These are phyloP conservation scores for Cephonodes hylas DNA, from an alignment of 2,888 invertebrate species.

Conservation along the genomic window DNA sequence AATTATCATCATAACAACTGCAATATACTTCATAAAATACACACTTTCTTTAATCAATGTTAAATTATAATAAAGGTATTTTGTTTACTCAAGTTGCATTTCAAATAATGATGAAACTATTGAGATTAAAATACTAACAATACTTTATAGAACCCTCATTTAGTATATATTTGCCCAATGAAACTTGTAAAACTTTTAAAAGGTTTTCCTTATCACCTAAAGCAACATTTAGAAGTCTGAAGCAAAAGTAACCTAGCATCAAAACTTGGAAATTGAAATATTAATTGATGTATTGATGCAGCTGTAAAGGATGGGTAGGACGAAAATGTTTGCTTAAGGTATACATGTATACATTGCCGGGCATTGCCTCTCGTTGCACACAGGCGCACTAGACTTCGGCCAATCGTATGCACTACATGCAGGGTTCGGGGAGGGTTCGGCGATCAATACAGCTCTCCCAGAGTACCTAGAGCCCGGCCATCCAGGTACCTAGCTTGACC, in stretches of 20 bases:
- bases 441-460: constrained; percentile 37
- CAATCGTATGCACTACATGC: constrained; percentile 7
- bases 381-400: constrained; percentile 17
- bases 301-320: background rate
- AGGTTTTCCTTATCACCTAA: background rate
- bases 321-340: background rate
- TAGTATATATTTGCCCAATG: background rate
- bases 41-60: no score
- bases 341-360: background rate
- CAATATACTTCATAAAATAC: no score
- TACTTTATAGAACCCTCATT: background rate
- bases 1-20: no score
- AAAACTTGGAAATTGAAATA: background rate
- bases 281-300: background rate
- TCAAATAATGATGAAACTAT: background rate
- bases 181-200: background rate
- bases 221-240: background rate
- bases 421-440: constrained; percentile 1
- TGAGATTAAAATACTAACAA: background rate
- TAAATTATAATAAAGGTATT: no score
- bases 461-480: constrained; percentile 28
- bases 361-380: constrained; percentile 20
- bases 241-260: background rate
- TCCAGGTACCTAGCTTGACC: background rate
- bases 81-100: background rate